phyloP scores from a whole-genome alignment of 92 coral and sea anemone species.

The Parazoanthus swiftii region DNA sequence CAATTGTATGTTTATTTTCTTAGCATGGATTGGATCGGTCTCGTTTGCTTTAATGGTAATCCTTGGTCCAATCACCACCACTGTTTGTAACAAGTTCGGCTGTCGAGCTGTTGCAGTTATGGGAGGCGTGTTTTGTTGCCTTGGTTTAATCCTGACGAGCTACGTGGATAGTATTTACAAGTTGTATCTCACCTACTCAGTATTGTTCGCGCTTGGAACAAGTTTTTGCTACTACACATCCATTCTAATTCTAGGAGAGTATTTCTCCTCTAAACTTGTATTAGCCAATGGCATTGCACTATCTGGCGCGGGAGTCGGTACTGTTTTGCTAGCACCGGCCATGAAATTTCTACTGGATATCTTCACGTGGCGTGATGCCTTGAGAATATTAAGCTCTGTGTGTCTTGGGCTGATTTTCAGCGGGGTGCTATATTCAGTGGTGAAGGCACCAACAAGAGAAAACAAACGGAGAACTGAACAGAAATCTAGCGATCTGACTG shows the following conservation, averaged over 20 bases:
- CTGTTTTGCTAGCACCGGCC: conserved; percentile 68
- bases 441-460: conserved; percentile 50
- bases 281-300: conserved; percentile 83
- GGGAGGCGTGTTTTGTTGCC: conserved; percentile 60
- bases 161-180: conserved; percentile 55
- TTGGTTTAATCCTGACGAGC: conserved; percentile 62
- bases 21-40: conserved; percentile 80
- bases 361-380: conserved; percentile 67
- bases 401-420: conserved; percentile 55
- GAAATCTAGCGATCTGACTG: conserved; percentile 35
- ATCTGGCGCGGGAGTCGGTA: conserved; percentile 90
- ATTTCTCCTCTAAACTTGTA: conserved; percentile 63
- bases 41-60: conserved; percentile 65
- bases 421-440: conserved; percentile 64
- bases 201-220: conserved; percentile 64
- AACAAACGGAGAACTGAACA: conserved; percentile 15
- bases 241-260: conserved; percentile 60
- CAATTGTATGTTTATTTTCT: not conserved
- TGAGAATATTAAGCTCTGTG: conserved; percentile 65
- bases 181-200: conserved; percentile 73
- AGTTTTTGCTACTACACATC: conserved; percentile 73
- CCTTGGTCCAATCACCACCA: conserved; percentile 63
- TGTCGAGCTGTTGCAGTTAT: conserved; percentile 51
- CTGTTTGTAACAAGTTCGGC: conserved; percentile 56
- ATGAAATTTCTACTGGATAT: conserved; percentile 62